Conservation (phyloP, 1,140 invertebrate genomes). For the Diprion similis region DNA sequence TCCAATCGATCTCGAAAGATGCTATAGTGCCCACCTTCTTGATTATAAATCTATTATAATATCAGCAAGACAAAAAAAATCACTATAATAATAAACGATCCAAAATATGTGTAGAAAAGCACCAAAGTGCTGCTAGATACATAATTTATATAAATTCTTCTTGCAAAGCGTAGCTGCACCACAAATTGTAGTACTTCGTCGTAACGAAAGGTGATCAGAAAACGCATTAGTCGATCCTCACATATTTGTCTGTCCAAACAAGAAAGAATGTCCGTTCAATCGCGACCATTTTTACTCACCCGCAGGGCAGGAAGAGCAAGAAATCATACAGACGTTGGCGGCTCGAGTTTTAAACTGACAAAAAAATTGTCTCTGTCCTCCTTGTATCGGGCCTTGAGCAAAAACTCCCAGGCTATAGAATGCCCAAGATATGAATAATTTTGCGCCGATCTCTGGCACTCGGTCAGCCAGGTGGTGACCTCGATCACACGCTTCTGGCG, state of each 20-base stretch:
- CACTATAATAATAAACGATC: constrained; percentile 27
- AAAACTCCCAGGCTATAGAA: constrained; percentile 56
- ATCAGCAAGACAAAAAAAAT: not conserved
- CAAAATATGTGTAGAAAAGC: constrained; percentile 22
- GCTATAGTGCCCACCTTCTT: too few relatives aligned
- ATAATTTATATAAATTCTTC: not conserved
- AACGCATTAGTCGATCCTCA: too few relatives aligned
- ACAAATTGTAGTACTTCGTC: too few relatives aligned
- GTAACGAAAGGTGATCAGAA: too few relatives aligned
- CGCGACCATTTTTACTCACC: too few relatives aligned
- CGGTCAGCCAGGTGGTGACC: constrained; percentile 43
- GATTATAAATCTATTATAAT: too few relatives aligned
- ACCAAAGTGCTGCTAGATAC: not conserved
- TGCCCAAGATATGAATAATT: constrained; percentile 52
- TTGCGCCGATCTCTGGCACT: constrained; percentile 52
- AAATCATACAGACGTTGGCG: constrained; percentile 20
- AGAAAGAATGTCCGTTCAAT: too few relatives aligned
- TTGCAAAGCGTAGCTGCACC: too few relatives aligned
- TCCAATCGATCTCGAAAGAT: too few relatives aligned
- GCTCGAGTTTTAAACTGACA: constrained; percentile 56
- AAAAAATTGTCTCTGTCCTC: constrained; percentile 62
- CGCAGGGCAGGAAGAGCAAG: not conserved
- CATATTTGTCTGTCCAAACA: too few relatives aligned
- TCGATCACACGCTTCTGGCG: constrained; percentile 40
- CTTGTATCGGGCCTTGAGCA: constrained; percentile 60